Evolutionary conservation across 1,140 invertebrate species (phyloP).

Genomic region (Stenopsyche tienmushanensis): DNA sequence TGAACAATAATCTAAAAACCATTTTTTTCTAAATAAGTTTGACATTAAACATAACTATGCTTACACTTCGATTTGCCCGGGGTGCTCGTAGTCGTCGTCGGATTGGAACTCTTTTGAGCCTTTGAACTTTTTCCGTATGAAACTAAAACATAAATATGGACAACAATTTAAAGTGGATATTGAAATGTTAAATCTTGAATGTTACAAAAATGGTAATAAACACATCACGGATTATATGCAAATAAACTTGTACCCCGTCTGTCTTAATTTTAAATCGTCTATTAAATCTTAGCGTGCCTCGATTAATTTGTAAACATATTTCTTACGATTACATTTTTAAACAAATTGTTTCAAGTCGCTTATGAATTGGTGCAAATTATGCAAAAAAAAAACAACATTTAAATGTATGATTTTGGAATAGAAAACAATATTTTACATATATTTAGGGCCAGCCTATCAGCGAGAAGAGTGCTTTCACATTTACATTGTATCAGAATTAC

Average conservation of each 20-base stretch:
- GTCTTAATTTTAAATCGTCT: too few species aligned
- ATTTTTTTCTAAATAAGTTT: not conserved
- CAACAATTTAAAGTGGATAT: not conserved
- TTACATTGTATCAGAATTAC: too few species aligned
- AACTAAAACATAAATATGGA: constrained; percentile 42
- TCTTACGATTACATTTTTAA: too few species aligned
- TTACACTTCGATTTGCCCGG: constrained; percentile 36
- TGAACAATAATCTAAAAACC: constrained; percentile 2
- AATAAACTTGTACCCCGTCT: not conserved
- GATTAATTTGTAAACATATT: too few species aligned
- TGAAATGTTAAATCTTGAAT: not conserved
- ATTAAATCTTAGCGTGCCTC: too few species aligned
- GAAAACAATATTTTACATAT: too few species aligned
- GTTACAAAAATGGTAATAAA: not conserved
- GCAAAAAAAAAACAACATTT: too few species aligned
- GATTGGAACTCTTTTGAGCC: constrained; percentile 45
- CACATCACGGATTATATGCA: not conserved
- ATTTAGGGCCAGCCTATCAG: too few species aligned
- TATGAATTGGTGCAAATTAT: too few species aligned
- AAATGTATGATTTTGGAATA: too few species aligned
- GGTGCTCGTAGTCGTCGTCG: constrained; percentile 32
- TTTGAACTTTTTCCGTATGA: constrained; percentile 49
- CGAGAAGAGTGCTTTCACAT: too few species aligned
- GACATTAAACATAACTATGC: constrained; percentile 6
- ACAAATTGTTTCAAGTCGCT: too few species aligned